Evolutionary conservation across 2,797 vertebrate genomes (phyloP).

Genomic region (Acanthurus tractus): DNA sequence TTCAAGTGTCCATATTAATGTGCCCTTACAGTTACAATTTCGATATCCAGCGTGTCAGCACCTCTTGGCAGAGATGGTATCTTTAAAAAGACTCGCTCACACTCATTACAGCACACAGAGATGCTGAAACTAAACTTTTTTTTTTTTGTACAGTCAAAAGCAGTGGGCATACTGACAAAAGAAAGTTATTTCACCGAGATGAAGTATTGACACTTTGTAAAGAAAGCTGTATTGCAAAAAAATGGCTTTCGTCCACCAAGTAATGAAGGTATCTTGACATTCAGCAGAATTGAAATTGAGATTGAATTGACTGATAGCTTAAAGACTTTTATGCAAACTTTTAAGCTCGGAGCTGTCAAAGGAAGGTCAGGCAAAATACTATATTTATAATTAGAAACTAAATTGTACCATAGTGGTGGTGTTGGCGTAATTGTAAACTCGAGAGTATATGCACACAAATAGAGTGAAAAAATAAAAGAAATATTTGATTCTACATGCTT

Average conservation of each 20-base stretch:
- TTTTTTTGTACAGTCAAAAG: conserved; percentile 45
- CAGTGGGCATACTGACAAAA: conserved; percentile 25
- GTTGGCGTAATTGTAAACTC: background rate
- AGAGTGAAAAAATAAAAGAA: conserved; percentile 15
- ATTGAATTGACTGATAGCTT: conserved; percentile 26
- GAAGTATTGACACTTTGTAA: conserved; percentile 56
- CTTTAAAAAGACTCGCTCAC: conserved; percentile 65
- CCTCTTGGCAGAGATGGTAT: conserved; percentile 77
- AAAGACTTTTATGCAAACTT: background rate
- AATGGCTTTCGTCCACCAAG: conserved; percentile 39
- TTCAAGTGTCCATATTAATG: conserved; percentile 80
- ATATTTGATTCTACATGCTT: background rate
- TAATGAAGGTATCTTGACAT: conserved; percentile 32
- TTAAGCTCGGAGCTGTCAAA: background rate
- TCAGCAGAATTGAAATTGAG: conserved; percentile 43
- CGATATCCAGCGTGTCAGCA: conserved; percentile 79
- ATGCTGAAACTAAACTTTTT: conserved; percentile 51
- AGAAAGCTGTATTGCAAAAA: conserved; percentile 31
- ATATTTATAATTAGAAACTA: conserved; percentile 18
- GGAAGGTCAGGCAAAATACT: conserved; percentile 26
- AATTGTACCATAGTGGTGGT: background rate
- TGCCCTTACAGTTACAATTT: conserved; percentile 76
- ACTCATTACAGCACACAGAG: conserved; percentile 62
- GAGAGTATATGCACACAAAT: background rate
- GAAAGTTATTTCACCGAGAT: conserved; percentile 48